phyloP scores from a whole-genome alignment of 2,888 invertebrate genomes.

The Petrolisthes cinctipes region DNA sequence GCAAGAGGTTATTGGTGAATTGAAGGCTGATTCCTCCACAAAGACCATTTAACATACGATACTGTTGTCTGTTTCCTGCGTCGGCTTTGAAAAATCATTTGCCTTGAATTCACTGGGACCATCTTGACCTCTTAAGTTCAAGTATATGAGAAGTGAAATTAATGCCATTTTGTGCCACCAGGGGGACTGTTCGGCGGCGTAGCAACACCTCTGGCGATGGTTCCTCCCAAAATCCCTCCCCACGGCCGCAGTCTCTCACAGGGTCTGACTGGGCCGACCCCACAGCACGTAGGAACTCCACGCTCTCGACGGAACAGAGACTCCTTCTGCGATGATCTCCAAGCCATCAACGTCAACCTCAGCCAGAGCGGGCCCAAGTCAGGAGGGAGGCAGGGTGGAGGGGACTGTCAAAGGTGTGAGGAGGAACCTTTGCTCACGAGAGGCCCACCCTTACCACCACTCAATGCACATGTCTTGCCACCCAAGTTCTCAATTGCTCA shows the following conservation, averaged over 20 bases:
- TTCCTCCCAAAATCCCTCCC: constrained; percentile 71
- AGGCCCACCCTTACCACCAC: constrained; percentile 47
- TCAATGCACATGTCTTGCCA: constrained; percentile 53
- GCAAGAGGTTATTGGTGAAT: no score
- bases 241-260: constrained; percentile 60
- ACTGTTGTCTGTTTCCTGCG: no score
- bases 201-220: constrained; percentile 79
- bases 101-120: no score
- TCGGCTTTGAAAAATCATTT: no score
- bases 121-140: no score
- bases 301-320: constrained; percentile 47
- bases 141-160: no score
- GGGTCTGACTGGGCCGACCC: constrained; percentile 30
- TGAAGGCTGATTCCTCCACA: no score
- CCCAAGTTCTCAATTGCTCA: constrained; percentile 53
- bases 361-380: constrained; percentile 64
- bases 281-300: constrained; percentile 40
- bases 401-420: constrained; percentile 62
- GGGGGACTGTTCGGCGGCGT: constrained; percentile 76
- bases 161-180: constrained; percentile 3
- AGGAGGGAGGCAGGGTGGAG: constrained; percentile 44
- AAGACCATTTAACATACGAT: no score
- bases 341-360: constrained; percentile 49
- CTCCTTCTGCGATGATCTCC: constrained; percentile 59
- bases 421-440: constrained; percentile 57